Evolutionary conservation across 1,140 invertebrate genomes (phyloP).

Genomic region (Euglossa dilemma): DNA sequence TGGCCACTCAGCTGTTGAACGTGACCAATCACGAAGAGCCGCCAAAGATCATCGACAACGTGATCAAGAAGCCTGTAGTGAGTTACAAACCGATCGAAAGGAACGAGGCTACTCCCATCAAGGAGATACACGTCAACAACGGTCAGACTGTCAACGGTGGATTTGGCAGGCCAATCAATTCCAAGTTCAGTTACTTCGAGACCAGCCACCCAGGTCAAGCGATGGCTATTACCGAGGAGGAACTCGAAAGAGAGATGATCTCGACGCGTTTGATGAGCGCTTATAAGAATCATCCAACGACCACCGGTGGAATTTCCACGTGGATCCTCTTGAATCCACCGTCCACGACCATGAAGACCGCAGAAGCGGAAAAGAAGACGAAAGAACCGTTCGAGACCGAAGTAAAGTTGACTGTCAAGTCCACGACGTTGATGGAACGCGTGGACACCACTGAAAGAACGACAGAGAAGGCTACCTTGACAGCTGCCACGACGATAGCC

Average conservation of each 20-base stretch:
- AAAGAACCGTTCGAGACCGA: slow-evolving; percentile 51
- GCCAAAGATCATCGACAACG: slow-evolving; percentile 33
- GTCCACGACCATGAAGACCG: slow-evolving; percentile 77
- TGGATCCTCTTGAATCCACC: slow-evolving; percentile 88
- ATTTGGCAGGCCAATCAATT: slow-evolving; percentile 78
- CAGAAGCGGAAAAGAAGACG: slow-evolving; percentile 45
- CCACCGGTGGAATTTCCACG: slow-evolving; percentile 87
- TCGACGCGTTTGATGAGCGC: slow-evolving; percentile 65
- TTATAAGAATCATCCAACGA: slow-evolving; percentile 83
- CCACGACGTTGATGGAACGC: slow-evolving; percentile 56
- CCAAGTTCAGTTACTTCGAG: slow-evolving; percentile 80
- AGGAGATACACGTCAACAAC: slow-evolving; percentile 51
- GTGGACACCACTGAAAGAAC: slow-evolving; percentile 34
- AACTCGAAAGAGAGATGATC: slow-evolving; percentile 76
- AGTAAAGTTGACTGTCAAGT: slow-evolving; percentile 57
- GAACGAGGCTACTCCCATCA: neutral
- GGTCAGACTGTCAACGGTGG: slow-evolving; percentile 52
- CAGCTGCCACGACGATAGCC: slow-evolving; percentile 9
- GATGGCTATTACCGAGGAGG: slow-evolving; percentile 81
- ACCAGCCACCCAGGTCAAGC: slow-evolving; percentile 79
- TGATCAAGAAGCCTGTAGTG: slow-evolving; percentile 3
- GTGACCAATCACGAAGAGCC: slow-evolving; percentile 65
- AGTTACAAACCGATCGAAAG: slow-evolving; percentile 22
- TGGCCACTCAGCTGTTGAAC: slow-evolving; percentile 79
- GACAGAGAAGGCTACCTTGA: slow-evolving; percentile 38